Conservation (phyloP, 2,113 vertebrate genomes). For the Mus pahari region DNA sequence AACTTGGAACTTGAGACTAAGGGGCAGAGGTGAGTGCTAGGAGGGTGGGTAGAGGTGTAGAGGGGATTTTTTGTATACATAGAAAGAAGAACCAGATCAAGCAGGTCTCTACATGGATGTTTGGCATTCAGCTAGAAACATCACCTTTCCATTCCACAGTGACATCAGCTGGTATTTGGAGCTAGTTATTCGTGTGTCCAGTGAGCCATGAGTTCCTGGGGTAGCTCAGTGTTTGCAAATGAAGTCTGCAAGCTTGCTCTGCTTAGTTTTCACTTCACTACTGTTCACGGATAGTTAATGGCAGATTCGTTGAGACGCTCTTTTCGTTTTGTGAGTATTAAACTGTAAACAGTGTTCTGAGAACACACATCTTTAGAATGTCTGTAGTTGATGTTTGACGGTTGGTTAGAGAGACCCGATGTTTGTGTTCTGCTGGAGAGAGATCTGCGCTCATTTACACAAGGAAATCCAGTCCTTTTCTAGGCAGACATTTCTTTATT, state of each 20-base stretch:
- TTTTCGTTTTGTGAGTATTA: slow-evolving; percentile 72
- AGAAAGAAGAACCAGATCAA: not conserved
- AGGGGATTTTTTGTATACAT: not conserved
- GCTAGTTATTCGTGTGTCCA: slow-evolving; percentile 81
- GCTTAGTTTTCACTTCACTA: slow-evolving; percentile 81
- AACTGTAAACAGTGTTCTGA: slow-evolving; percentile 48
- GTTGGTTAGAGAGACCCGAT: not conserved
- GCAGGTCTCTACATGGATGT: not conserved
- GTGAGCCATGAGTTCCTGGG: slow-evolving; percentile 75
- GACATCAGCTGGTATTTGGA: slow-evolving; percentile 74
- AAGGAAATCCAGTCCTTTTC: slow-evolving; percentile 42
- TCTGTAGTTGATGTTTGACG: slow-evolving; percentile 50
- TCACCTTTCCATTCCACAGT: slow-evolving; percentile 65
- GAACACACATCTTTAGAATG: slow-evolving; percentile 69
- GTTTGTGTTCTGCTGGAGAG: not conserved
- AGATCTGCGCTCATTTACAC: not conserved
- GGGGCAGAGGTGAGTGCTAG: not conserved
- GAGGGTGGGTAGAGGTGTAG: not conserved
- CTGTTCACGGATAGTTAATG: slow-evolving; percentile 73
- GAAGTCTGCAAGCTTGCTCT: slow-evolving; percentile 78
- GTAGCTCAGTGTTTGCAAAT: slow-evolving; percentile 78
- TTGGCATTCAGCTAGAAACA: slow-evolving; percentile 77
- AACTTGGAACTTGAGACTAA: not conserved
- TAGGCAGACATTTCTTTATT: not conserved
- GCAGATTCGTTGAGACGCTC: slow-evolving; percentile 55